A percentile compares a stretch with the other conserved stretches of the same genome.
Conservation (phyloP, 2,113 vertebrate species). For the Ivindomyrus marchei region DNA sequence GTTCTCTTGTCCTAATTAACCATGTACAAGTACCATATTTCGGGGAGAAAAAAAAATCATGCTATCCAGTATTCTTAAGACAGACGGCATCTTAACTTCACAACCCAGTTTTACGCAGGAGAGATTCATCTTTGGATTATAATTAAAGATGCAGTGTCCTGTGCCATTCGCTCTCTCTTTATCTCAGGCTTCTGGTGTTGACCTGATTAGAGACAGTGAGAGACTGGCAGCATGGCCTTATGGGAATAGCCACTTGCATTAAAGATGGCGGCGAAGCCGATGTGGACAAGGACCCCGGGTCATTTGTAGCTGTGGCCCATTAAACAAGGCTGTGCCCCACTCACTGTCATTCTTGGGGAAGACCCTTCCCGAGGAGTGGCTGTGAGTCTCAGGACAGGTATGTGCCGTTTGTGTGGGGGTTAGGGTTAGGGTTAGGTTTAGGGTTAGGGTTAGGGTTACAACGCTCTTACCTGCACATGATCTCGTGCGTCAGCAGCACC, state of each 20-base stretch:
- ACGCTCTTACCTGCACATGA: slow-evolving; percentile 91
- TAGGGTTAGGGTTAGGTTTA: no score
- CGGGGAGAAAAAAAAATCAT: slow-evolving; percentile 45
- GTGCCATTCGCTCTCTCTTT: slow-evolving; percentile 24
- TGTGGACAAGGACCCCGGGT: neutral
- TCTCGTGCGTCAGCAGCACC: slow-evolving; percentile 90
- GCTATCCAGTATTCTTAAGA: slow-evolving; percentile 55
- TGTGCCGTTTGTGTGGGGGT: neutral
- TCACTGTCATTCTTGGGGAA: neutral
- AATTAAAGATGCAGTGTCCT: slow-evolving; percentile 61
- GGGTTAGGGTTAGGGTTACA: neutral
- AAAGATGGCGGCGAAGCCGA: neutral
- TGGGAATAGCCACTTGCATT: neutral
- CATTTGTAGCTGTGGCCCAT: neutral
- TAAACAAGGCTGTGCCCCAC: neutral
- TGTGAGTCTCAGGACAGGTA: neutral
- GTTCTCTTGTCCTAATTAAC: slow-evolving; percentile 71
- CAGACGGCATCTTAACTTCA: slow-evolving; percentile 55
- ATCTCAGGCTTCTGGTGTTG: neutral
- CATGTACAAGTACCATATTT: slow-evolving; percentile 58
- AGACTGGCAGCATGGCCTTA: neutral
- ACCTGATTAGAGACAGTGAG: slow-evolving; percentile 13
- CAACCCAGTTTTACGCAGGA: slow-evolving; percentile 62
- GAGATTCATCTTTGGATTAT: slow-evolving; percentile 54
- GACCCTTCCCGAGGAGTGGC: neutral